Conservation (phyloP, 2,113 vertebrate species). For the Herpetotheres cachinnans region DNA sequence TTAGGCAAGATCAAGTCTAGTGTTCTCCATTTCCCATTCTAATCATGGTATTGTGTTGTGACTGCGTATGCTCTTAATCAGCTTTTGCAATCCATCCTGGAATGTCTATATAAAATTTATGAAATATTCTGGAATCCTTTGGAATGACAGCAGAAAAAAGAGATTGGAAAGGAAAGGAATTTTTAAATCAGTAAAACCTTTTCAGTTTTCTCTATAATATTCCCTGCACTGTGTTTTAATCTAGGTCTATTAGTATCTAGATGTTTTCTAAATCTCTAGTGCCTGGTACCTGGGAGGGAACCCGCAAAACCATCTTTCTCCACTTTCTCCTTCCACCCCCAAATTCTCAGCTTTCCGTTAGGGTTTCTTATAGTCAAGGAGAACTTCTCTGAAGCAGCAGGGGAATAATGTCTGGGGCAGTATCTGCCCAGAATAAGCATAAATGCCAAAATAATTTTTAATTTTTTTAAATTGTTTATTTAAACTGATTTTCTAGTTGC, state of each 20-base stretch:
- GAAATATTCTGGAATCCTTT: not conserved
- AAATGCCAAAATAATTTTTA: not conserved
- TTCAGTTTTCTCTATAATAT: not conserved
- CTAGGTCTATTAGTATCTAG: not conserved
- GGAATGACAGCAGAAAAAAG: not conserved
- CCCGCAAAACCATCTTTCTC: not conserved
- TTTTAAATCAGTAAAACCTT: not conserved
- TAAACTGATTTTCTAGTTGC: not conserved
- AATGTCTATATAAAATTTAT: slow-evolving; percentile 4
- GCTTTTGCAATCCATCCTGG: not conserved
- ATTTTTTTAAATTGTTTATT: not conserved
- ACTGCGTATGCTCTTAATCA: slow-evolving; percentile 25
- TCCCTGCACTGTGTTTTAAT: not conserved
- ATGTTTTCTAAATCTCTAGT: not conserved
- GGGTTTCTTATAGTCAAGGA: not conserved
- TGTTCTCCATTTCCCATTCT: not conserved
- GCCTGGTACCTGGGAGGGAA: not conserved
- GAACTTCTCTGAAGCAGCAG: not conserved
- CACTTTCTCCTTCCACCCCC: not conserved
- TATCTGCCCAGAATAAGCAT: not conserved
- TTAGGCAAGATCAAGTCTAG: slow-evolving; percentile 13
- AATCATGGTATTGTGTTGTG: not conserved
- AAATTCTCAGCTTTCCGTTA: not conserved
- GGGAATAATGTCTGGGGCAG: not conserved
- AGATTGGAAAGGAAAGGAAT: not conserved